A percentile compares a stretch with the other conserved stretches of the same genome.
phyloP scores from a whole-genome alignment of 2,797 vertebrate genomes.

The Capromys pilorides region DNA sequence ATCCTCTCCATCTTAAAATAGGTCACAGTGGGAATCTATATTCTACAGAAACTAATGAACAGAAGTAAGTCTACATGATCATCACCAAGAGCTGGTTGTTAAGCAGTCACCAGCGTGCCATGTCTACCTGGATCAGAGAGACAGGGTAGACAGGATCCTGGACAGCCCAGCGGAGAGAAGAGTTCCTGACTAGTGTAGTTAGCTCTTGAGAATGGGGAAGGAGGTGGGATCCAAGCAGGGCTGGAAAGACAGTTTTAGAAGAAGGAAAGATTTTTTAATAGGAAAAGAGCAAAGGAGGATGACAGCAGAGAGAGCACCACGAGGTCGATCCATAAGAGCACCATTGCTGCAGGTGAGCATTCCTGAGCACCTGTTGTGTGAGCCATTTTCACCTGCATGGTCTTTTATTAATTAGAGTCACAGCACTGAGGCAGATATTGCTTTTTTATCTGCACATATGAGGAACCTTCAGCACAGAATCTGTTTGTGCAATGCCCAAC shows the following conservation, averaged over 20 bases:
- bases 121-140: background rate
- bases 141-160: too few species aligned
- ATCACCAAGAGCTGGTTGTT: background rate
- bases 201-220: background rate
- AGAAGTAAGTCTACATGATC: background rate
- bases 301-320: background rate
- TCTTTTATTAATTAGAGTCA: background rate
- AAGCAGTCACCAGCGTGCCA: background rate
- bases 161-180: background rate
- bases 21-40: background rate
- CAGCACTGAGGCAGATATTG: accelerated
- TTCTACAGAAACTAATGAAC: background rate
- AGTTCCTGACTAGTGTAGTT: background rate
- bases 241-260: background rate
- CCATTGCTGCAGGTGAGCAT: background rate
- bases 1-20: background rate
- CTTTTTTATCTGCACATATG: background rate
- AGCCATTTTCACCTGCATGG: background rate
- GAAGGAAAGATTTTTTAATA: background rate
- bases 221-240: too few species aligned
- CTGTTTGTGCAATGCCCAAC: too few species aligned
- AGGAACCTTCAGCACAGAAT: background rate
- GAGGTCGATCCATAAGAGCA: background rate
- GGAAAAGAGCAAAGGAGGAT: background rate
- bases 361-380: background rate